These are phyloP conservation scores for Tragopan temminckii DNA, from an alignment of 2,797 vertebrate genomes.

Conservation along the genomic window DNA sequence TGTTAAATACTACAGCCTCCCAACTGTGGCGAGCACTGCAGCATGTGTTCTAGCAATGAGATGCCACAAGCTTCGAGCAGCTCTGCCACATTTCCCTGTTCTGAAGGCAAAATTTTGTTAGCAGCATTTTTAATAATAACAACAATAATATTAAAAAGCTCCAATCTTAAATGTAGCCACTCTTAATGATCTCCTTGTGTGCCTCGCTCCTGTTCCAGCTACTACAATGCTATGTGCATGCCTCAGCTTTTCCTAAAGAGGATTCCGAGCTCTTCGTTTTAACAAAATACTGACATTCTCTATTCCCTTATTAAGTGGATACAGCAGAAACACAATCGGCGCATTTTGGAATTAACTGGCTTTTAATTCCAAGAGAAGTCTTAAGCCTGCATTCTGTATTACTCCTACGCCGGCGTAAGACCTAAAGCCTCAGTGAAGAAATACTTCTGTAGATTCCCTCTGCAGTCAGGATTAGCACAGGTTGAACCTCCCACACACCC, in stretches of 20 bases:
- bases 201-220: constrained; percentile 23
- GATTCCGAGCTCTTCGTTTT: constrained; percentile 74
- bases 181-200: not conserved
- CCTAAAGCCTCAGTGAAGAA: constrained; percentile 23
- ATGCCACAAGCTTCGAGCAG: constrained; percentile 35
- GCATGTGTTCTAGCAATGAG: constrained; percentile 38
- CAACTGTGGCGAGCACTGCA: not conserved
- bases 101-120: constrained; percentile 31
- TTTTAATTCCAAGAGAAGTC: constrained; percentile 63
- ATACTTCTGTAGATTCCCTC: constrained; percentile 26
- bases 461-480: constrained; percentile 13
- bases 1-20: constrained; percentile 76
- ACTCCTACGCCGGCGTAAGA: not conserved
- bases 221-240: constrained; percentile 7
- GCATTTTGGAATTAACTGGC: constrained; percentile 62
- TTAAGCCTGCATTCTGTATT: constrained; percentile 1
- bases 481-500: not conserved
- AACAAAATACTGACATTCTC: constrained; percentile 67
- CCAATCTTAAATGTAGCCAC: not conserved
- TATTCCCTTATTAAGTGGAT: constrained; percentile 55
- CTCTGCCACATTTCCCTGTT: constrained; percentile 10
- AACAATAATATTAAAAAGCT: not conserved
- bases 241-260: constrained; percentile 76
- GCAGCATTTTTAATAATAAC: not conserved
- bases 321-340: constrained; percentile 54